Conservation (phyloP, 1,140 invertebrate species). For the Pararge aegeria region DNA sequence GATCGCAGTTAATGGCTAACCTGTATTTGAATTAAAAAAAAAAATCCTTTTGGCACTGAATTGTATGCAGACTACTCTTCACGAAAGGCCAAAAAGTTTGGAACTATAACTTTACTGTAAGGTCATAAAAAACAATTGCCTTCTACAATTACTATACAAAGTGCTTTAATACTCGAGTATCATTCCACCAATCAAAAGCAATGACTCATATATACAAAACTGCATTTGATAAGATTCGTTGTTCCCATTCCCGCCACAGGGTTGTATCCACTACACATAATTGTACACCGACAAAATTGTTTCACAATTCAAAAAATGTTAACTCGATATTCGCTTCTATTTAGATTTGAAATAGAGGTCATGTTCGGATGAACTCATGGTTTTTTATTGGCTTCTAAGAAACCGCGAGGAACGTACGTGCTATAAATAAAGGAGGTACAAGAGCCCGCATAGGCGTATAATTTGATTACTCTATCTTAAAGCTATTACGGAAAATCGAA, state of each 20-base stretch:
- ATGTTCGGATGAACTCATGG: background rate
- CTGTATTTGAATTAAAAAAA: too few relatives aligned
- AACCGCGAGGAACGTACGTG: background rate
- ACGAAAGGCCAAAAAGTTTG: too few relatives aligned
- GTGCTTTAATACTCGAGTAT: background rate
- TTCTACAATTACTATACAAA: too few relatives aligned
- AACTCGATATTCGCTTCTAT: background rate
- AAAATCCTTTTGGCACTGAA: too few relatives aligned
- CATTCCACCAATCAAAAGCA: background rate
- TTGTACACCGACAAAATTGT: background rate
- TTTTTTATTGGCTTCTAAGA: background rate
- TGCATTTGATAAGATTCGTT: conserved; percentile 3
- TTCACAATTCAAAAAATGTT: background rate
- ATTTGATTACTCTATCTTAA: conserved; percentile 20
- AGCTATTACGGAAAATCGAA: too few relatives aligned
- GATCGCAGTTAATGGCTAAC: too few relatives aligned
- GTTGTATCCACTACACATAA: background rate
- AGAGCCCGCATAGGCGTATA: conserved; percentile 23
- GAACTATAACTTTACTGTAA: too few relatives aligned
- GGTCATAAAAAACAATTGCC: too few relatives aligned
- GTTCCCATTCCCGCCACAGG: background rate
- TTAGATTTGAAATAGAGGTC: background rate
- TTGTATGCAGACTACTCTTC: too few relatives aligned
- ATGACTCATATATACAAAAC: background rate
- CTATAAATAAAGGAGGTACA: conserved; percentile 25